Conservation (phyloP, 53 echinoderm and acorn worm species). For the Holothuria leucospilota region DNA sequence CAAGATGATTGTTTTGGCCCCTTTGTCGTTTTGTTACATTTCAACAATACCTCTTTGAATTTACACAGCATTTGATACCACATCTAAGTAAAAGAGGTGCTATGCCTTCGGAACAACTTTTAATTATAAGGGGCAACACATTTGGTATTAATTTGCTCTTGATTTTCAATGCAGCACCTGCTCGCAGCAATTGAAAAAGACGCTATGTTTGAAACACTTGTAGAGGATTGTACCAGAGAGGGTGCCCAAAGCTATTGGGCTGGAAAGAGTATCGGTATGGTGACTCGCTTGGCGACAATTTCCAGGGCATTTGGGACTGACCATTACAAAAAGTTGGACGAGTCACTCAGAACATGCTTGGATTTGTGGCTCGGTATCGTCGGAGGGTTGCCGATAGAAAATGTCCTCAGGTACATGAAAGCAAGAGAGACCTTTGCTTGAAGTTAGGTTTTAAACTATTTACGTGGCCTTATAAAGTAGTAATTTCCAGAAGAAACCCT, state of each 20-base stretch:
- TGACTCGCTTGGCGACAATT: slow-evolving; percentile 84
- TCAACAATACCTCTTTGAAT: too few species aligned
- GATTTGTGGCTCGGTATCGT: slow-evolving; percentile 84
- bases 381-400: slow-evolving; percentile 69
- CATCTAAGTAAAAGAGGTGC: too few species aligned
- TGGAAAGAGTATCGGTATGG: slow-evolving; percentile 86
- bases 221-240: slow-evolving; percentile 68
- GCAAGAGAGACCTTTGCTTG: too few species aligned
- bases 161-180: slow-evolving; percentile 57
- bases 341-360: slow-evolving; percentile 71
- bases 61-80: too few species aligned
- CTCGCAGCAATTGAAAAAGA: slow-evolving; percentile 77
- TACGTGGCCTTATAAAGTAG: too few species aligned
- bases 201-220: slow-evolving; percentile 70
- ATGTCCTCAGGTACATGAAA: slow-evolving; percentile 66
- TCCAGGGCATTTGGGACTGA: slow-evolving; percentile 86
- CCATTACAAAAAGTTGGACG: slow-evolving; percentile 80
- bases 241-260: slow-evolving; percentile 89
- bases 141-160: too few species aligned
- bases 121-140: too few species aligned
- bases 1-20: too few species aligned
- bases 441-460: too few species aligned
- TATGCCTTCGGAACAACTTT: too few species aligned
- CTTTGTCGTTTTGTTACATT: too few species aligned
- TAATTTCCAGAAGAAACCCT: too few species aligned